A percentile compares a stretch with the other conserved stretches of the same genome.
Evolutionary conservation across 2,113 vertebrate genomes (phyloP).

Genomic region (Abramis brama): DNA sequence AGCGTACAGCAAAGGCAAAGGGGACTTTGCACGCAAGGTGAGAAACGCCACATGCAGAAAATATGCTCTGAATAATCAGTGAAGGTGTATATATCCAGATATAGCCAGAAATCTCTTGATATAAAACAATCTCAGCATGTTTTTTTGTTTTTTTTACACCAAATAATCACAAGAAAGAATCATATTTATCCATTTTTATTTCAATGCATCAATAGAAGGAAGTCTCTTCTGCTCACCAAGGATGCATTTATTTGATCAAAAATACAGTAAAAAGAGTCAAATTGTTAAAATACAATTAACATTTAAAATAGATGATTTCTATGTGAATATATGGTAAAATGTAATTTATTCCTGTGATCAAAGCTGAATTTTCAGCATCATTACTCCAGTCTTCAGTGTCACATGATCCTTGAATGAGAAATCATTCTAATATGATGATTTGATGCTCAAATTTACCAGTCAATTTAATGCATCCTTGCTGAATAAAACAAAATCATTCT

Average conservation of each 20-base stretch:
- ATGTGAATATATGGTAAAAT: too few species aligned
- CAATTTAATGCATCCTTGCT: not conserved
- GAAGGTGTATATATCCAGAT: not conserved
- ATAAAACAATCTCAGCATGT: not conserved
- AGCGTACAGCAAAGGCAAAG: constrained; percentile 97
- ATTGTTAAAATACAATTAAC: too few species aligned
- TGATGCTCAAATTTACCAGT: not conserved
- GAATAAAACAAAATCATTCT: not conserved
- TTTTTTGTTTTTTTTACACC: not conserved
- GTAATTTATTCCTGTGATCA: not conserved
- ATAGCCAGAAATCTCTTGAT: not conserved
- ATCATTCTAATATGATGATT: not conserved
- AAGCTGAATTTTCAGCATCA: not conserved
- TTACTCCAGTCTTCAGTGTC: not conserved
- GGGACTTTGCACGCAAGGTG: constrained; percentile 98
- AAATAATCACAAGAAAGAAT: not conserved
- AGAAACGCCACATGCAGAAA: constrained; percentile 35
- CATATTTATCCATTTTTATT: not conserved
- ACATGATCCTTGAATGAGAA: not conserved
- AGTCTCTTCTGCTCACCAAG: not conserved
- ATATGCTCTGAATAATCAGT: not conserved
- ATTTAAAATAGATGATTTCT: too few species aligned
- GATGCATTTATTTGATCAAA: not conserved
- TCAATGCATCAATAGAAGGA: not conserved
- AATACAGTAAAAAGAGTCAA: not conserved